phyloP scores from a whole-genome alignment of 2,888 invertebrate genomes.

The Epistrophe eligans region DNA sequence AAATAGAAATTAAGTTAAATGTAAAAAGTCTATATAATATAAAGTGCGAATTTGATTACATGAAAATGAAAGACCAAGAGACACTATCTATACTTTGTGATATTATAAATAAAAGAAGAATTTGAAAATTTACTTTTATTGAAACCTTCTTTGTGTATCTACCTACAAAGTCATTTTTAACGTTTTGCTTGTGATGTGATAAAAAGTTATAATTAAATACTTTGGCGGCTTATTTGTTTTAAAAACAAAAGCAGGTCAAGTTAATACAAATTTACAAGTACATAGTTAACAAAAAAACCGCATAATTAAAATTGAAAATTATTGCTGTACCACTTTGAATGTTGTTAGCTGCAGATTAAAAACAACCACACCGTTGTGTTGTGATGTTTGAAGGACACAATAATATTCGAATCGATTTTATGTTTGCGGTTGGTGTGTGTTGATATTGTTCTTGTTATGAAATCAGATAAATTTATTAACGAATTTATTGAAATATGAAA shows the following conservation, averaged over 20 bases:
- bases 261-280: not conserved
- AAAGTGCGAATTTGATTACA: constrained; percentile 11
- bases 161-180: not conserved
- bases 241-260: not conserved
- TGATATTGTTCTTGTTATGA: not conserved
- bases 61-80: not conserved
- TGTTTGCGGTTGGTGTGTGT: not conserved
- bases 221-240: not conserved
- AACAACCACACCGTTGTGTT: not conserved
- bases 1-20: not conserved
- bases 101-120: not conserved
- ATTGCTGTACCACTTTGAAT: not conserved
- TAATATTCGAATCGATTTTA: constrained; percentile 4
- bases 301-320: not conserved
- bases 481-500: not conserved
- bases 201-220: not conserved
- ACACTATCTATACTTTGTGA: not conserved
- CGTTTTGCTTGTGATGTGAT: not conserved
- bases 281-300: constrained; percentile 3
- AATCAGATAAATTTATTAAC: not conserved
- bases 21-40: not conserved
- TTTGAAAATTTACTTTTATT: not conserved
- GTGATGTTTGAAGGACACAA: not conserved
- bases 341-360: not conserved
- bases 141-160: not conserved